A percentile compares a stretch with the other conserved stretches of the same genome.
phyloP scores from a whole-genome alignment of 2,888 invertebrate genomes.

The Anarsia innoxiella region DNA sequence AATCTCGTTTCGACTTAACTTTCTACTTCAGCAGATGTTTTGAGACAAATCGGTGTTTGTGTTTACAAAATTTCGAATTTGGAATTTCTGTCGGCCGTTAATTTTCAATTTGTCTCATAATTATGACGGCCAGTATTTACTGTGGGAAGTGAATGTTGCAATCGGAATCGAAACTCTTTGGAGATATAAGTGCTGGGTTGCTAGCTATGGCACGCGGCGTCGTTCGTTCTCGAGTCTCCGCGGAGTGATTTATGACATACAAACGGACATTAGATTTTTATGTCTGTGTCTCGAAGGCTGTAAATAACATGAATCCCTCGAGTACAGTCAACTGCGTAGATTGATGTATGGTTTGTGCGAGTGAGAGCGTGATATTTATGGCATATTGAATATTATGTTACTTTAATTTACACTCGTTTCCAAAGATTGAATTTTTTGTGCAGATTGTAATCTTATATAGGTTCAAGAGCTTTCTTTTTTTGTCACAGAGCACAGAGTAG shows the following conservation, averaged over 20 bases:
- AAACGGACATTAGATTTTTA: constrained; percentile 62
- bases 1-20: constrained; percentile 12
- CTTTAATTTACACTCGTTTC: too few relatives aligned
- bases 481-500: too few relatives aligned
- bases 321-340: constrained; percentile 18
- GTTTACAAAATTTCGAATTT: constrained; percentile 10
- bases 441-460: too few relatives aligned
- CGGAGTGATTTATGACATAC: constrained; percentile 51
- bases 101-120: constrained; percentile 35
- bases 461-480: too few relatives aligned
- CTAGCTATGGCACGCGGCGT: constrained; percentile 1
- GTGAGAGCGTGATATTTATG: too few relatives aligned
- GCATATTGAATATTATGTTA: too few relatives aligned
- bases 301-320: constrained; percentile 52
- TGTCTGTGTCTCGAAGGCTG: constrained; percentile 54
- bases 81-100: constrained; percentile 12
- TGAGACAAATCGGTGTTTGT: constrained; percentile 10
- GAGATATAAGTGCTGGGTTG: too few relatives aligned
- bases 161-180: constrained; percentile 23
- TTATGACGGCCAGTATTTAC: constrained; percentile 29
- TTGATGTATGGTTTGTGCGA: constrained; percentile 11
- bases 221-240: constrained; percentile 2
- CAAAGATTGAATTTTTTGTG: too few relatives aligned
- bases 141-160: constrained; percentile 56
- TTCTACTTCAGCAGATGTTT: constrained; percentile 6